Base-by-base conservation (phyloP, 2,888 invertebrate species). In the Eudasyphora cyanicolor region DNA sequence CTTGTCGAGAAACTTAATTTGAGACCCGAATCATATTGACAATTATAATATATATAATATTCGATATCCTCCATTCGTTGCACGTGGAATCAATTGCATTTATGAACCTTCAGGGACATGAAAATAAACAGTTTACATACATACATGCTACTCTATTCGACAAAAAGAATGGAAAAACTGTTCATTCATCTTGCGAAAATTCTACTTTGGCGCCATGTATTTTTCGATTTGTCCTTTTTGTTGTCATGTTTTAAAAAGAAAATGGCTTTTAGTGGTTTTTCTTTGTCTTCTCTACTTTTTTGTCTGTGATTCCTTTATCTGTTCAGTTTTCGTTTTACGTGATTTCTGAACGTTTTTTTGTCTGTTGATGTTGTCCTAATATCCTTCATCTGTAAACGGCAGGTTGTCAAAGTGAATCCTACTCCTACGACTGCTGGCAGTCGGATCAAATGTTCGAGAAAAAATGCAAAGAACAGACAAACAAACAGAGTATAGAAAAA, bases 321-420 rank as follows among this genome's bases (percentile, higher is more conserved):
- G 78, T 49, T 71, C 60, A 71, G 32, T 21, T 49, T 64, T 77
- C 62, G 64, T 67, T 76, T 38, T 70, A 64, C 35, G 38, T 38
- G 38, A 64, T 64, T 64, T 64, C 38, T 35, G 64, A 38, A 7
- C 35, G 0, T 8, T 64, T 64, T 57, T 62, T 35, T 17, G 3
- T 21, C 12, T 12, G 2, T 21, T 57, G 10, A 3, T 8, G 10
- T 10, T 27, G 32, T n/a, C 45, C 21, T 71, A 62, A 64, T 71
- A 62, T 71, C 35, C 35, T 77, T 77, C 49, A 62, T 57, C 70
- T 62, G 35, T 51, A 49, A 71, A 64, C 32, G 78, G 51, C 71
- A 78, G 78, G 71, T 78, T 78, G 78, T 78, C 49, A 78, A 78
- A 78, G 35, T 71, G 49, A 49, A 62, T 77, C n/a, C 17, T 77